Percentiles rank a stretch among this genome's conserved stretches.
phyloP scores from a whole-genome alignment of 2,797 vertebrate species.

The Anguilla pacifica region DNA sequence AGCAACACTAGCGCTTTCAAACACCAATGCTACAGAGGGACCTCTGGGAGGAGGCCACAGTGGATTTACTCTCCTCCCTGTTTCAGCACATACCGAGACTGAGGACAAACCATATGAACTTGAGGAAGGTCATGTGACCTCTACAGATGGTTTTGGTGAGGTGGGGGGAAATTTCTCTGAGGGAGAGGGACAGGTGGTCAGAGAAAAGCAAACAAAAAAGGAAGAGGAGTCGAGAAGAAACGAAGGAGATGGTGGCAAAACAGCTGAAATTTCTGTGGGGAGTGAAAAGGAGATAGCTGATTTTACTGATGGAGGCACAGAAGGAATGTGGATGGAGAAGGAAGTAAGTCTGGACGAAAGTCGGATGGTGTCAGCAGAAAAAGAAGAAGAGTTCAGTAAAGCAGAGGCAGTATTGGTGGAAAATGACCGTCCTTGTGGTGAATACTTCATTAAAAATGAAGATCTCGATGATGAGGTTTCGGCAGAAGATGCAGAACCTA shows the following conservation, averaged over 20 bases:
- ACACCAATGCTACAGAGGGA: neutral
- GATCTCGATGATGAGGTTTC: neutral
- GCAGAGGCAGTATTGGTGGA: conserved; percentile 16
- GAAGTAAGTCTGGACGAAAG: conserved; percentile 23
- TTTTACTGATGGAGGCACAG: conserved; percentile 13
- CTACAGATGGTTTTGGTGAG: neutral
- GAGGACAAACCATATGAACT: conserved; percentile 30
- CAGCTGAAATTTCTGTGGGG: conserved; percentile 18
- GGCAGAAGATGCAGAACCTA: neutral
- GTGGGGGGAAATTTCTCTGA: neutral
- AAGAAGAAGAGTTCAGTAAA: conserved; percentile 22
- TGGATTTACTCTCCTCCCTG: neutral
- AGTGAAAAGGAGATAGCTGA: conserved; percentile 8
- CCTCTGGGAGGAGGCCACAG: neutral
- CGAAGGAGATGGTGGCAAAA: neutral
- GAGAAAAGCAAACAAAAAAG: neutral
- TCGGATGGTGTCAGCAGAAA: neutral
- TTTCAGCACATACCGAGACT: neutral
- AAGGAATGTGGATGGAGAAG: conserved; percentile 17
- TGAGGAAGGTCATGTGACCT: neutral
- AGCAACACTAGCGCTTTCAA: neutral
- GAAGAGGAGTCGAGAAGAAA: neutral
- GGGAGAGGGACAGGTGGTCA: neutral
- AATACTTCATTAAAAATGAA: neutral
- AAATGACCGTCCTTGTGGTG: conserved; percentile 3